phyloP scores from a whole-genome alignment of 2,797 vertebrate species.

The Sandelia bainsii region DNA sequence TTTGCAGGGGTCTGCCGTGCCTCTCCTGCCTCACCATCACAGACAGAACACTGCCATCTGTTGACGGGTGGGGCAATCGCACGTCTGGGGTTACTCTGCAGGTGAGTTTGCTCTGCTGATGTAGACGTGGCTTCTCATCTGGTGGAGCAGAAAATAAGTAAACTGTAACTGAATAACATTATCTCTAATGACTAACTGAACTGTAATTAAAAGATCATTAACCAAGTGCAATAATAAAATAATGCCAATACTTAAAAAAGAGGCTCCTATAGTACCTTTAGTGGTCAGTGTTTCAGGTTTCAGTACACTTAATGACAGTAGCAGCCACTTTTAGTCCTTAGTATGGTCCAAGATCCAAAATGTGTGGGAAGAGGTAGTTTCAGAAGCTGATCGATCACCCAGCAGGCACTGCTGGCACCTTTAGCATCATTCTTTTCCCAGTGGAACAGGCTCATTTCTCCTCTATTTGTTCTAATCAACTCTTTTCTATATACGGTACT shows the following conservation, averaged over 20 bases:
- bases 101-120: background rate
- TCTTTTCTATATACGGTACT: background rate
- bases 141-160: background rate
- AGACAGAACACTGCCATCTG: slow-evolving; percentile 85
- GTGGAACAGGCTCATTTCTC: background rate
- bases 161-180: no score
- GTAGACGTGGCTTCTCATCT: background rate
- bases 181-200: no score
- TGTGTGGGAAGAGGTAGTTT: background rate
- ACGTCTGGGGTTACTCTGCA: slow-evolving; percentile 38
- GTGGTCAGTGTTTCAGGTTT: no score
- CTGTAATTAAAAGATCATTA: no score
- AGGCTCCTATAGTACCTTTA: no score
- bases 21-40: slow-evolving; percentile 57
- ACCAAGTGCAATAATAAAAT: no score
- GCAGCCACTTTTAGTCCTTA: background rate
- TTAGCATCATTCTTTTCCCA: background rate
- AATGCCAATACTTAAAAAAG: no score
- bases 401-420: background rate
- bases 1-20: slow-evolving; percentile 37
- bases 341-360: no score
- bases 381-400: background rate
- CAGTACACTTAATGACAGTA: no score
- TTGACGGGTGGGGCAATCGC: slow-evolving; percentile 74
- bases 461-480: background rate